Evolutionary conservation across 2,888 invertebrate genomes (phyloP), one percentile per base, ranked within the genome.

Genomic region (Venusia cambrica): DNA sequence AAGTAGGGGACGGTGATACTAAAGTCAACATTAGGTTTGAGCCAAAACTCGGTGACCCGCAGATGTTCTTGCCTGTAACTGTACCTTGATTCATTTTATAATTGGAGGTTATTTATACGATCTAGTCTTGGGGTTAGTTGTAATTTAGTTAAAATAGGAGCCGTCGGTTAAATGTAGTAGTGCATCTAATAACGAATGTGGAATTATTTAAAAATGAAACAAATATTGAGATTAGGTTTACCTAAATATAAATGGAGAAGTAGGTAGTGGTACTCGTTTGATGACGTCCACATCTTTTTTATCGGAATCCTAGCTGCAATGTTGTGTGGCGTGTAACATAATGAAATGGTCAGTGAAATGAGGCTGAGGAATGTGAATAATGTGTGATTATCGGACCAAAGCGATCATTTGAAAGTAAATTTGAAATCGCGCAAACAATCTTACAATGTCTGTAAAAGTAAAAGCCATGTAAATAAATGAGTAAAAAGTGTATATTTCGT

Each of bases 11-110:
- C 9, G 92, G 91, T 17, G 90, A 90, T 45, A 90, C 89, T 15
- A 91, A 93, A 76, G 93, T 95, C 0, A 93, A 94, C 56, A 90
- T 96, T 51, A 90, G 93, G 57, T 93, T 95, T 54, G 91, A 93
- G 51, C 95, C 95, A 0, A 94, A 93, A 79, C 89, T 92, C 19
- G 95, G 95, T 1, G 94, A 95, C 72, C 92, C 93, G 9, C 90
- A 92, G 48, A 90, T 93, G 75, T 96, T 95, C 68, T 73, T 93
- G 50, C 91, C 92, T 13, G 91, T 95, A 2, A 91, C 84, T 38
- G 91, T 94, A 39, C 94, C 94, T 36, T 94, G 89, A 88, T n/a
- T n/a, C n/a, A n/a, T 42, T 26, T n/a, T 5, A 10, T 5, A 12
- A 45, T 40, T 40, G 22, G 28, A 17, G 40, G 45, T 41, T 51